These are phyloP conservation scores for Entomobrya multifasciata DNA, from an alignment of 2,888 invertebrate species.

Conservation along the genomic window DNA sequence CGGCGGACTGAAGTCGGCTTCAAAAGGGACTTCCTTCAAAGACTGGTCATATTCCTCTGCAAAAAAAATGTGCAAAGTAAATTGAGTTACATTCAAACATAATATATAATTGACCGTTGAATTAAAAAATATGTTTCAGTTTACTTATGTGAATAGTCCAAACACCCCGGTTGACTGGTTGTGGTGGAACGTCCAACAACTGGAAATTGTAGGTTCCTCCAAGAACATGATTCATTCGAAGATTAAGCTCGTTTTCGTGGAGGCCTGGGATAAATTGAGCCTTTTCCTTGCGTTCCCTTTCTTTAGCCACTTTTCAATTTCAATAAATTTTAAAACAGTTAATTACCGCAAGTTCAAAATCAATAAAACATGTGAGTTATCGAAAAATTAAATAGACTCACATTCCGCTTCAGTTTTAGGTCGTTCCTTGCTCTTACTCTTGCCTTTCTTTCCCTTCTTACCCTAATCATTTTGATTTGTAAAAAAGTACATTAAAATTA, in stretches of 20 bases:
- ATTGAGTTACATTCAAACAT: too few relatives aligned
- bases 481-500: too few relatives aligned
- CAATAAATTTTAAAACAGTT: background rate
- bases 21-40: constrained; percentile 77
- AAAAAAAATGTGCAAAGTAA: background rate
- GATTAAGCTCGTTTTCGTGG: constrained; percentile 86
- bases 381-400: constrained; percentile 54
- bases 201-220: constrained; percentile 90
- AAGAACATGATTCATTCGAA: constrained; percentile 88
- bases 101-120: too few relatives aligned
- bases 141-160: constrained; percentile 77
- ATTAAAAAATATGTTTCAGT: constrained; percentile 8
- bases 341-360: background rate
- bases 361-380: background rate
- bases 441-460: constrained; percentile 45
- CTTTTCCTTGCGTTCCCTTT: constrained; percentile 80
- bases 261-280: constrained; percentile 82
- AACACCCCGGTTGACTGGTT: constrained; percentile 82
- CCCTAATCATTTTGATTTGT: constrained; percentile 37
- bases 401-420: constrained; percentile 78
- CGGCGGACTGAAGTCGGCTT: constrained; percentile 79
- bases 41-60: constrained; percentile 72
- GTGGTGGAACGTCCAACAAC: constrained; percentile 89
- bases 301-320: constrained; percentile 75
- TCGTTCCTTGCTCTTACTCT: constrained; percentile 73